Conservation (phyloP, 2,888 invertebrate species). For the Parnassius orleans region DNA sequence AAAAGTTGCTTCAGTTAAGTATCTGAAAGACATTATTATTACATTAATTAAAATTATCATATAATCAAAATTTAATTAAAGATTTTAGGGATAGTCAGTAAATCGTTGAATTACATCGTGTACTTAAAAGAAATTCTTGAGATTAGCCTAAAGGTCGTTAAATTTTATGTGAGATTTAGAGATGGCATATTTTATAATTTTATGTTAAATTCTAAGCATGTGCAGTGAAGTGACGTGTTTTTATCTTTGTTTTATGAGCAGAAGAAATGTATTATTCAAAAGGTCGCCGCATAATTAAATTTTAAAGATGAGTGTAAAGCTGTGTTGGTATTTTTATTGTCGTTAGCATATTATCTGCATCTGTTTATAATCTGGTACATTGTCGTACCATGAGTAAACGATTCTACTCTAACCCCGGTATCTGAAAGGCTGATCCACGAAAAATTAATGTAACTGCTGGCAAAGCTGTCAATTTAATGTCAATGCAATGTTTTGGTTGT, state of each 20-base stretch:
- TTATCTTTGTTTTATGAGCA: slow-evolving; percentile 26
- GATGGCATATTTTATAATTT: slow-evolving; percentile 8
- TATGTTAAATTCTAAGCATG: slow-evolving; percentile 14
- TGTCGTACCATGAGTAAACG: too few species aligned
- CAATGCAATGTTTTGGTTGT: too few species aligned
- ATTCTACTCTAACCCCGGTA: too few species aligned
- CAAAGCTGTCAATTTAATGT: too few species aligned
- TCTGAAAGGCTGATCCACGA: too few species aligned
- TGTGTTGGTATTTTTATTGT: slow-evolving; percentile 13
- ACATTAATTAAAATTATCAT: neutral
- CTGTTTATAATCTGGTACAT: neutral
- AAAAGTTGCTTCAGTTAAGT: neutral
- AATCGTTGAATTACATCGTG: too few species aligned
- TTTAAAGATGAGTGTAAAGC: slow-evolving; percentile 18
- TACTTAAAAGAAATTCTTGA: slow-evolving; percentile 3
- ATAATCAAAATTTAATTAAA: neutral
- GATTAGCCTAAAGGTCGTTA: slow-evolving; percentile 5
- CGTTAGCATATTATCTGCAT: neutral
- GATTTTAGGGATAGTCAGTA: too few species aligned
- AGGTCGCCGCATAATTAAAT: slow-evolving; percentile 17
- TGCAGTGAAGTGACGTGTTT: slow-evolving; percentile 10
- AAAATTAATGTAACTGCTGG: too few species aligned
- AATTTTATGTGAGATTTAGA: slow-evolving; percentile 1
- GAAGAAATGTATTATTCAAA: slow-evolving; percentile 21
- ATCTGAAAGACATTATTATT: neutral